These are phyloP conservation scores for Anadara kagoshimensis DNA, from an alignment of 1,140 invertebrate species.

Conservation along the genomic window DNA sequence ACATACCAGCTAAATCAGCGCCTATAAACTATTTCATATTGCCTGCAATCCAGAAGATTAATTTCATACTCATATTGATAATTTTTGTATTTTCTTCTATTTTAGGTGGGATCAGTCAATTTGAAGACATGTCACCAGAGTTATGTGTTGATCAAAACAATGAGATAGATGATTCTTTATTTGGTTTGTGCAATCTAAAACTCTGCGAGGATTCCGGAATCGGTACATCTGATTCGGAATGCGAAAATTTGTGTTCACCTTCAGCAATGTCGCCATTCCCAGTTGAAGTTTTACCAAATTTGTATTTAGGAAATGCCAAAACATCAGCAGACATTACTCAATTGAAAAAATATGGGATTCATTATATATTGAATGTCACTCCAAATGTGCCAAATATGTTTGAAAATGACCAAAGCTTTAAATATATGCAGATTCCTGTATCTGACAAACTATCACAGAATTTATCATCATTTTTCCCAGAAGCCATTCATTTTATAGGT, in stretches of 20 bases:
- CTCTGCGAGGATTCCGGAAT: constrained; percentile 70
- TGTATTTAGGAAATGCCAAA: constrained; percentile 94
- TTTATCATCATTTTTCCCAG: constrained; percentile 92
- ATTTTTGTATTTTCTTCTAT: constrained; percentile 68
- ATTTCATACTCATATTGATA: neutral
- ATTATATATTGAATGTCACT: constrained; percentile 96
- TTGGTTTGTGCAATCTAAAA: constrained; percentile 73
- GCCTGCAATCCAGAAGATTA: no score
- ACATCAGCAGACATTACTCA: constrained; percentile 92
- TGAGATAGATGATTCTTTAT: constrained; percentile 75
- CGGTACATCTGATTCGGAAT: constrained; percentile 54
- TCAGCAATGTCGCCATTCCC: constrained; percentile 78
- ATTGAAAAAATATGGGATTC: constrained; percentile 88
- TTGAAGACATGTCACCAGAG: constrained; percentile 88
- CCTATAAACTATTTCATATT: no score
- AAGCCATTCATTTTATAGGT: constrained; percentile 95
- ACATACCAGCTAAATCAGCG: no score
- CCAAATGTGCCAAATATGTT: constrained; percentile 96
- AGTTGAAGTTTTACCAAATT: constrained; percentile 92
- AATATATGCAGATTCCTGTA: constrained; percentile 97
- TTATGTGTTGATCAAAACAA: constrained; percentile 83
- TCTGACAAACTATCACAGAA: constrained; percentile 97
- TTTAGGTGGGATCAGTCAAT: constrained; percentile 89
- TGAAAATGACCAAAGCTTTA: constrained; percentile 86
- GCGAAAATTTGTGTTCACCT: constrained; percentile 55